Base-by-base conservation (phyloP, 2,888 invertebrate species). In the Trichopoda pennipes region DNA sequence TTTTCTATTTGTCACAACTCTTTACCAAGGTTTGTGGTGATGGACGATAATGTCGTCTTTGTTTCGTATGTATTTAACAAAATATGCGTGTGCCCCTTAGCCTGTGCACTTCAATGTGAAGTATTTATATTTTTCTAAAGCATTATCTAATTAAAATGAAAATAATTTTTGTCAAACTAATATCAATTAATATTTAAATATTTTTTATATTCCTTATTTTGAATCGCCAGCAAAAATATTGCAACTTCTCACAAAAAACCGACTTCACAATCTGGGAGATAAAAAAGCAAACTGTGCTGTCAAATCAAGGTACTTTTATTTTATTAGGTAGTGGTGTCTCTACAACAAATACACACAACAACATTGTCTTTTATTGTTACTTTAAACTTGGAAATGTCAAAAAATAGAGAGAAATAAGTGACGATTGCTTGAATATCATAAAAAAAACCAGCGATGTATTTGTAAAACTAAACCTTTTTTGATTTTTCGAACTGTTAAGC, bases 11-110 rank as follows among this genome's bases (percentile, higher is more conserved):
- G 63, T 68, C 44, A 72, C 75, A 70, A 21, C 47, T 66, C 44
- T 64, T 47, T 70, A 72, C 66, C 60, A 82, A 79, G 56, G 70
- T 66, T 75, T 79, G 21, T 58, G 60, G 17, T 64, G 53, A 49
- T 79, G 58, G 78, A 79, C 81, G 82, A 82, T 79, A 75, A 53
- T 60, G 78, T 78, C 77, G 69, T 47, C 81, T 82, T 75, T 78
- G 64, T 75, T 49, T 75, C 66, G 75, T 51, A 69, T 74, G 64
- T 78, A 74, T 64, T 68, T 74, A 63, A 58, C 19, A 58, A 49
- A 68, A 53, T 28, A 56, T 61, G 61, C 63, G 73, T 75, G 51
- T 79, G 51, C 47, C 53, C 16, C 19, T 58, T 42, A 12, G 10
- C 55, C 19, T 42, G 1, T n/a, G 17, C 9, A 17, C 6, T 66